Evolutionary conservation across 2,888 invertebrate species (phyloP).

Genomic region (Bugula neritina): DNA sequence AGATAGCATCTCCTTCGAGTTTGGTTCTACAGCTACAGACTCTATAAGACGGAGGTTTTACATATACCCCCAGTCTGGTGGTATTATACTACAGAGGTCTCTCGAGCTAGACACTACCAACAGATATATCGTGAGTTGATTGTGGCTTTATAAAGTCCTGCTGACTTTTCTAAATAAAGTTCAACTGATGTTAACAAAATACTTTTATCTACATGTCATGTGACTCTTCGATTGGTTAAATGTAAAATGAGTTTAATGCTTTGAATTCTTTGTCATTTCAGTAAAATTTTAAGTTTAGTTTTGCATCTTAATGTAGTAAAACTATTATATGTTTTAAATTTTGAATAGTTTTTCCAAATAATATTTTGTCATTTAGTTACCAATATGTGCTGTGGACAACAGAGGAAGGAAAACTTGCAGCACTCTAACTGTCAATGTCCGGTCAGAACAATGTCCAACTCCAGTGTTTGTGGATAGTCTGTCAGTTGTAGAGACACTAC

Average conservation of each 20-base stretch:
- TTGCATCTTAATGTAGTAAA: too few species aligned
- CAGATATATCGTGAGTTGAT: constrained; percentile 16
- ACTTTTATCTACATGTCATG: too few species aligned
- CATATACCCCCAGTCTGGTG: not conserved
- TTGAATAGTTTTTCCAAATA: too few species aligned
- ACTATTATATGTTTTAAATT: too few species aligned
- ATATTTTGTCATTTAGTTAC: too few species aligned
- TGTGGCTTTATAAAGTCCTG: too few species aligned
- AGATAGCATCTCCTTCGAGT: constrained; percentile 7
- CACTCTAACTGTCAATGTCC: constrained; percentile 3
- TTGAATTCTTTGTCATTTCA: too few species aligned
- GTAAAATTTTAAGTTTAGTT: too few species aligned
- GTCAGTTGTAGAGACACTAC: not conserved
- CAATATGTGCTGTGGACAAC: constrained; percentile 20
- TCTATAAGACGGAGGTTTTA: not conserved
- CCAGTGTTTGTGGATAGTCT: not conserved
- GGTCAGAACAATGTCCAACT: constrained; percentile 7
- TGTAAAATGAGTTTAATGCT: too few species aligned
- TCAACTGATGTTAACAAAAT: too few species aligned
- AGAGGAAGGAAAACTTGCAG: constrained; percentile 8
- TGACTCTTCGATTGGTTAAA: too few species aligned
- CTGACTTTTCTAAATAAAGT: too few species aligned
- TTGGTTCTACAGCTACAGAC: not conserved
- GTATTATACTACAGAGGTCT: not conserved
- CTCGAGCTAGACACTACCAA: not conserved